Conservation (phyloP, 2,888 invertebrate genomes). For the Carpatolechia fugitivella region DNA sequence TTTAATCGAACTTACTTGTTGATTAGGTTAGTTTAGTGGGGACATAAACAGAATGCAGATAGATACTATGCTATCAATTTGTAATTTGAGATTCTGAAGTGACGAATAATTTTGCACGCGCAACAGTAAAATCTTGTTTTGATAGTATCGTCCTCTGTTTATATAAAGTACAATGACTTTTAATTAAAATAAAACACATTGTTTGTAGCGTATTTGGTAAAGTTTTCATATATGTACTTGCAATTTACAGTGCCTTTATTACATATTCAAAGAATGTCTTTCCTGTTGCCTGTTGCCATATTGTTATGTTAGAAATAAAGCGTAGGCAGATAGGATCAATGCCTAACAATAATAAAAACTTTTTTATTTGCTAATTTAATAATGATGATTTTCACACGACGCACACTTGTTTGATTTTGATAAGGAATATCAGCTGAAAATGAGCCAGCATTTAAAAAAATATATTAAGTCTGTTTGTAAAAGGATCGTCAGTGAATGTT, state of each 20-base stretch:
- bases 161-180: conserved; percentile 11
- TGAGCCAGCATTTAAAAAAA: not conserved
- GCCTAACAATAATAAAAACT: too few species aligned
- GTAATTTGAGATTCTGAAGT: too few species aligned
- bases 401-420: too few species aligned
- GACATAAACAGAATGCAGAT: not conserved
- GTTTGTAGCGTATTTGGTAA: too few species aligned
- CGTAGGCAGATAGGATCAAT: not conserved
- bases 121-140: not conserved
- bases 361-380: too few species aligned
- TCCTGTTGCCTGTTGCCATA: not conserved
- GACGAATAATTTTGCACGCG: too few species aligned
- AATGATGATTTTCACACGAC: too few species aligned
- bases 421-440: too few species aligned
- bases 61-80: too few species aligned
- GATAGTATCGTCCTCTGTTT: not conserved
- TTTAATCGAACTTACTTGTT: not conserved
- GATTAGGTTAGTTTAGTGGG: not conserved
- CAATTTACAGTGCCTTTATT: too few species aligned
- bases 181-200: not conserved
- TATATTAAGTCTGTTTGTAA: not conserved
- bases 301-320: not conserved
- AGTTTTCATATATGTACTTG: too few species aligned
- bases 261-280: not conserved
- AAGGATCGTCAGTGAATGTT: not conserved